Base-by-base conservation (phyloP, 1,140 invertebrate species). In the Belonocnema kinseyi region DNA sequence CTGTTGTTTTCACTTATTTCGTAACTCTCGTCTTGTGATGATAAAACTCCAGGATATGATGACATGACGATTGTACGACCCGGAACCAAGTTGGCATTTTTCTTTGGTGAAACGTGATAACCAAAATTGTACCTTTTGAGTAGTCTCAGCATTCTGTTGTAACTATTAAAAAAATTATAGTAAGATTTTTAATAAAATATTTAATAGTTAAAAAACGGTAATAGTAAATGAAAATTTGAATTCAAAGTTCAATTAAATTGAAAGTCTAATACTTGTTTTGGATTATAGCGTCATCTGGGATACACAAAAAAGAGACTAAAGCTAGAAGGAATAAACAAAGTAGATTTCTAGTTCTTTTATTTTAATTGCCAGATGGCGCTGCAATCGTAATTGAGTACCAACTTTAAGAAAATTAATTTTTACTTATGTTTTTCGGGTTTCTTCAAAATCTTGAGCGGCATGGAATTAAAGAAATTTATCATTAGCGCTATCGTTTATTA, bases 1-100 rank as follows among this genome's bases (percentile, higher is more conserved):
- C 91, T 92, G 11, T 94, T 88, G 50, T 91, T 77, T 1, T 93
- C 93, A 53, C 90, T 89, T 7, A 94, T 85, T 10, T 93, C 87
- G 86, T 98, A 98, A 88, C 96, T 98, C 84, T 98, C 97, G 88
- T 99, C 97, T 66, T 95, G 95, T 46, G 97, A 98, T 51, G 95
- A 95, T 1, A 99, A 85, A 0, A 95, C 93, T 16, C 96, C 98
- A 0, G 98, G 97, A 89, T 98, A 99, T 0, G 97, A 96, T 2
- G 97, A 96, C 75, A 97, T 93, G 10, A 94, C 93, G 6, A 92
- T 89, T 10, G 89, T 86, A 74, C 90, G 89, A 1, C 95, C 95
- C 2, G 96, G 94, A 26, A 96, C 94, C 2, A 91, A 83, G 11
- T 91, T 84, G 52, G 92, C 91, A 50, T 85, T 74, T 73, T 70